A percentile compares a stretch with the other conserved stretches of the same genome.
phyloP scores from a whole-genome alignment of 2,113 vertebrate species.

The Arothron firmamentum region DNA sequence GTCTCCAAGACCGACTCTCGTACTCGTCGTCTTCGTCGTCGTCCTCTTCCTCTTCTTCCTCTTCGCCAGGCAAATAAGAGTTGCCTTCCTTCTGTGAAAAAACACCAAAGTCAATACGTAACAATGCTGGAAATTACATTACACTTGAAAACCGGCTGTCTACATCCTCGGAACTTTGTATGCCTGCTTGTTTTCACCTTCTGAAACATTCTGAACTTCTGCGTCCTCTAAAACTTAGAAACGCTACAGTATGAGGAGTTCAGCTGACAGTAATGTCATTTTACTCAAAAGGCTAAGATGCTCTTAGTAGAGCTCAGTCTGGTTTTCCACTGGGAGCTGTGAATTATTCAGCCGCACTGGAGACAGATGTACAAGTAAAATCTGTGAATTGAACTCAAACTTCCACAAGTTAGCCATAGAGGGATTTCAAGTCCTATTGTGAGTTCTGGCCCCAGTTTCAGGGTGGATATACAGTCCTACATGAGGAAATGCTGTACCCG shows the following conservation, averaged over 20 bases:
- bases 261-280: conserved; percentile 45
- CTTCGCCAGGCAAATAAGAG: conserved; percentile 86
- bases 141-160: neutral
- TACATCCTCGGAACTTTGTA: neutral
- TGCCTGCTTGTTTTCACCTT: too few species aligned
- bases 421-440: neutral
- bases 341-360: conserved; percentile 47
- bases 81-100: conserved; percentile 81
- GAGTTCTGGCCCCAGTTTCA: neutral
- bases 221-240: too few species aligned
- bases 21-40: conserved; percentile 95
- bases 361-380: conserved; percentile 35
- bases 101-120: neutral
- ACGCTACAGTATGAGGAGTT: conserved; percentile 28
- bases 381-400: conserved; percentile 29
- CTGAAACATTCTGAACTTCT: too few species aligned
- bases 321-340: conserved; percentile 38
- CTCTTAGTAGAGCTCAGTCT: conserved; percentile 47
- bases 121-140: neutral
- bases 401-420: conserved; percentile 18
- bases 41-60: conserved; percentile 88
- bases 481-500: conserved; percentile 32
- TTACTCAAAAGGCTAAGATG: conserved; percentile 45
- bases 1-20: conserved; percentile 95
- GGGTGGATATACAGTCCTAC: neutral